Conservation (phyloP, 2,113 vertebrate genomes). For the Thamnaconus septentrionalis region DNA sequence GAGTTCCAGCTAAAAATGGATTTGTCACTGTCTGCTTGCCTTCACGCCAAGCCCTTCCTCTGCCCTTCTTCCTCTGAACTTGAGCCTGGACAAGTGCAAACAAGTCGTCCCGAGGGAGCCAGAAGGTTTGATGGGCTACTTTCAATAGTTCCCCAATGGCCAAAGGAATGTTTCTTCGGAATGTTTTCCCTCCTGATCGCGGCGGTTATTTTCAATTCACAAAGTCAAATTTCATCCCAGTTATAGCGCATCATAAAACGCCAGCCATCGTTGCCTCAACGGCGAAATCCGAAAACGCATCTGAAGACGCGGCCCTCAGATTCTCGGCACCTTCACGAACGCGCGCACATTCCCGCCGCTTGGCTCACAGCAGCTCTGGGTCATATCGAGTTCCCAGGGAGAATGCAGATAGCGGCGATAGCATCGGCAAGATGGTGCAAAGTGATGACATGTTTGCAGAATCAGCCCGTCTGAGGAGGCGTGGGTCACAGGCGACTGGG, state of each 20-base stretch:
- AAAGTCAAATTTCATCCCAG: too few relatives aligned
- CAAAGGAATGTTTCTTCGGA: background rate
- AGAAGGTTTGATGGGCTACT: constrained; percentile 64
- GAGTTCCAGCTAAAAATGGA: constrained; percentile 65
- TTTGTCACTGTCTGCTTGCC: constrained; percentile 72
- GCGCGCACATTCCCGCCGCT: constrained; percentile 18
- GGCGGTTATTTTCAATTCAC: too few relatives aligned
- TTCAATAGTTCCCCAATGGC: constrained; percentile 61
- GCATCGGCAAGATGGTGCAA: constrained; percentile 68
- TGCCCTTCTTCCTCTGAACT: constrained; percentile 43
- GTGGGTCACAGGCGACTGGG: constrained; percentile 57
- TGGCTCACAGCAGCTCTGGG: constrained; percentile 44
- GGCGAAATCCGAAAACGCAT: too few relatives aligned
- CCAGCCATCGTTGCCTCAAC: too few relatives aligned
- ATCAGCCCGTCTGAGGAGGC: constrained; percentile 59
- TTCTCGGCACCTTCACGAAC: constrained; percentile 26
- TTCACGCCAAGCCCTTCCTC: constrained; percentile 59
- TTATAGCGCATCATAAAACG: too few relatives aligned
- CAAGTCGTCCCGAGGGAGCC: constrained; percentile 50
- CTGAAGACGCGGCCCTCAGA: constrained; percentile 1
- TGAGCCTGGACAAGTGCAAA: constrained; percentile 65
- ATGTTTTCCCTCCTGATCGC: background rate
- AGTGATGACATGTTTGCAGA: constrained; percentile 73
- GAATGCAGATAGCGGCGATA: constrained; percentile 66
- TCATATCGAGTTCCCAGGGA: constrained; percentile 74